Conservation (phyloP, 2,113 vertebrate species). For the Pao palembangensis region DNA sequence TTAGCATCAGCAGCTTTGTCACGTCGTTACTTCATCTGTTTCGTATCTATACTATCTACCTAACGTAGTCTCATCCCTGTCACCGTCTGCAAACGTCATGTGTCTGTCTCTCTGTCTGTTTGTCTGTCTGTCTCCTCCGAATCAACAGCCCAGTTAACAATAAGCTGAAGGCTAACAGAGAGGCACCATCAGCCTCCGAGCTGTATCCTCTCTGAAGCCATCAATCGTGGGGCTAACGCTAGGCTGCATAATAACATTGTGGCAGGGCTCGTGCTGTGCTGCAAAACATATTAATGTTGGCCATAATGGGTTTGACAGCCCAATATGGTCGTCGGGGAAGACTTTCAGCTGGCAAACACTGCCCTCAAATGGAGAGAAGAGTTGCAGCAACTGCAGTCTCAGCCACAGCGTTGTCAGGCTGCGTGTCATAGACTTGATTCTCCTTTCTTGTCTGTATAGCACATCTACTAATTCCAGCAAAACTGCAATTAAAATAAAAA, state of each 20-base stretch:
- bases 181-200: constrained; percentile 67
- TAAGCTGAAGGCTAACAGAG: constrained; percentile 73
- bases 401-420: constrained; percentile 33
- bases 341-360: constrained; percentile 50
- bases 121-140: constrained; percentile 42
- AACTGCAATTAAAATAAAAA: too few relatives aligned
- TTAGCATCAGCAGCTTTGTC: constrained; percentile 8
- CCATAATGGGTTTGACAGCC: constrained; percentile 68
- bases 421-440: constrained; percentile 9
- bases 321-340: constrained; percentile 50
- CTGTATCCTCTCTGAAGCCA: constrained; percentile 69
- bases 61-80: too few relatives aligned
- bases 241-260: constrained; percentile 70
- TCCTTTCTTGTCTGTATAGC: background rate
- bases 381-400: constrained; percentile 40
- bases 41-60: too few relatives aligned
- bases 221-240: constrained; percentile 68
- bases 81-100: too few relatives aligned
- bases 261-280: constrained; percentile 59
- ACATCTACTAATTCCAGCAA: too few relatives aligned
- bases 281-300: constrained; percentile 71
- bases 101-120: constrained; percentile 4
- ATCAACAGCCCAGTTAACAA: constrained; percentile 65
- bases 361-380: constrained; percentile 68
- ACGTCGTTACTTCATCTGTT: constrained; percentile 4